phyloP scores from a whole-genome alignment of 2,113 vertebrate species.

The Asarcornis scutulata region DNA sequence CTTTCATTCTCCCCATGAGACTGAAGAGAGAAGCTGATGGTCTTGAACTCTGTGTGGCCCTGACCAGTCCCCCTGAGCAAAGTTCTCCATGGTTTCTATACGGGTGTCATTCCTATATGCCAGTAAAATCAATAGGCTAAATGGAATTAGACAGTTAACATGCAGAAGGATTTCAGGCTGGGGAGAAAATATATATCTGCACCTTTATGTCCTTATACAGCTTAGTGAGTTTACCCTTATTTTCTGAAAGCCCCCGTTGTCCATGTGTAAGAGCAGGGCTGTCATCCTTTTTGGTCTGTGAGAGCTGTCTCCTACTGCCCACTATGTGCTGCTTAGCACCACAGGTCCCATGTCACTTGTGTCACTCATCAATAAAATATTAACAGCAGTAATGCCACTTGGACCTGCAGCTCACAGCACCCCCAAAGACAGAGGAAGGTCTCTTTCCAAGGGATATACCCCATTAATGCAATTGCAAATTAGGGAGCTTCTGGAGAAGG shows the following conservation, averaged over 20 bases:
- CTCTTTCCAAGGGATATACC: not conserved
- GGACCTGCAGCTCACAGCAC: not conserved
- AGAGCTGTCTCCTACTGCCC: not conserved
- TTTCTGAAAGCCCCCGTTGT: not conserved
- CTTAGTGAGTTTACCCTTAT: not conserved
- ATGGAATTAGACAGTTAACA: not conserved
- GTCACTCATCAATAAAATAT: not conserved
- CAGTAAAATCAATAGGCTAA: not conserved
- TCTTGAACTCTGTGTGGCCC: not conserved
- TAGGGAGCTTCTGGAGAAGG: not conserved
- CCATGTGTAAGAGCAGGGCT: not conserved
- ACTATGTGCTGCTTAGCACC: not conserved
- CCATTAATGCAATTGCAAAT: not conserved
- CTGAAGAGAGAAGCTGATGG: not conserved
- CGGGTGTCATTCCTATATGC: not conserved
- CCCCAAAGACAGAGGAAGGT: fast-evolving
- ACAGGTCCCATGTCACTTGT: not conserved
- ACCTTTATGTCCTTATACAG: not conserved
- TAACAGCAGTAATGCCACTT: not conserved
- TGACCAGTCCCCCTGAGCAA: not conserved
- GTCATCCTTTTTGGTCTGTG: fast-evolving
- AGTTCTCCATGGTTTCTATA: not conserved
- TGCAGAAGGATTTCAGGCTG: not conserved
- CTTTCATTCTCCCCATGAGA: not conserved
- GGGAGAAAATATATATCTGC: not conserved